Evolutionary conservation across 2,888 invertebrate genomes (phyloP), one percentile per base, ranked within the genome.

Genomic region (Cryptus viduatorius): DNA sequence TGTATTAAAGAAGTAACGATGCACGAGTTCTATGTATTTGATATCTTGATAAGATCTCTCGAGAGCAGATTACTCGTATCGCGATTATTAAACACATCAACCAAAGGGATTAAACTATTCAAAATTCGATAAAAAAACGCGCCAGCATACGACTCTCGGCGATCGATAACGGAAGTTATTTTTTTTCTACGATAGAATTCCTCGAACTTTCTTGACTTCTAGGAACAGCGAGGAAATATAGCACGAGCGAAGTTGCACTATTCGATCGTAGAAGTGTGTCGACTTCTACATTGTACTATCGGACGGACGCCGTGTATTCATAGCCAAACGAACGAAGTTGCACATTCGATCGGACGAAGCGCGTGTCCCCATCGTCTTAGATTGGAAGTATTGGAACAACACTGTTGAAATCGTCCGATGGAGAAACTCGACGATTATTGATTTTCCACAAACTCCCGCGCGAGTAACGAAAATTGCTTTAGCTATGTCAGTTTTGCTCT

Each of bases 391-490:
- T 77, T 61, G 83, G 77, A 37, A 80, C 77, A 77, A 29, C 67
- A 53, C 44, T 61, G 44, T 31, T 48, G n/a, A 69, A 73, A 84
- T 68, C 64, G 77, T n/a, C 61, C 53, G 77, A 71, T 77, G 69
- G 56, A 78, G 76, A 76, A 76, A 76, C 69, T 31, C 53, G 16
- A 48, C 69, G 69, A 44, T 81, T 84, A 84, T 84, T 84, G 84
- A 84, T 84, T 84, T 84, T 83, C 44, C 72, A 48, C 67, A 37
- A 80, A 72, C 68, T 31, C 61, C 24, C 5, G 19, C 8, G 69
- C 16, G 37, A 31, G 12, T 16, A 53, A 65, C 56, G 56, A 24
- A 56, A 56, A 56, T 19, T 19, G 56, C 19, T 7, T 37, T 56
- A 3, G 56, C 56, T 19, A 56, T 56, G 56, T 10, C 19, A 56